Evolutionary conservation across 2,797 vertebrate species (phyloP), one percentile per base, ranked within the genome.

Genomic region (Vultur gryphus): DNA sequence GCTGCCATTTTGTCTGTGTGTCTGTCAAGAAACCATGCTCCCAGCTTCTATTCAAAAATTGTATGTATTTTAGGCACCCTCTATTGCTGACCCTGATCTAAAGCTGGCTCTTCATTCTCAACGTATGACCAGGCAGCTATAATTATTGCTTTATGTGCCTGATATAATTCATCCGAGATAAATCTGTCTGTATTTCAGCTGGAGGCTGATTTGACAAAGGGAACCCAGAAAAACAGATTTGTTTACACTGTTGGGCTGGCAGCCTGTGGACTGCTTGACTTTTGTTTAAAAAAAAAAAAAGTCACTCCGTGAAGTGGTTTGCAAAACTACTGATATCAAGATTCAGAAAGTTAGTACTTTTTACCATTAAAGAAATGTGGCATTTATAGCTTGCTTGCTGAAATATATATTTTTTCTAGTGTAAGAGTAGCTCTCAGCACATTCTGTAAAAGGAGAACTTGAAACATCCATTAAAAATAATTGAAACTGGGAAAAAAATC

Each of bases 381-480:
- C 10, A 18, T 79, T 91, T 92, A 61, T 13, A 57, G 44, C 58
- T 82, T 49, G 1, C 28, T 87, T 89, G 31, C 39, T 62, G 65
- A 43, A 59, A 23, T 72, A 8, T 6, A 5, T 14, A 18, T 25
- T 15, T 76, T 49, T 84, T 39, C 29, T 35, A n/a, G 8, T 57
- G 23, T 84, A 23, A 84, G n/a, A 72, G 61, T 51, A 44, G 25
- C n/a, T 78, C 44, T 94, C 70, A 87, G 75, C 58, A 65, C 46
- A 49, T 35, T 75, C 69, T 85, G n/a, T 58, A 43, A 76, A 85
- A 91, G 20, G 8, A 79, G 66, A 69, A 84, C 37, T 89, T 85
- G 49, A 94, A 91, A 48, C 11, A 75, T 31, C 54, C 49, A 65
- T 84, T 93, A 92, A 87, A 93, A 94, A 91, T 84, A 89, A 92